Conservation (phyloP, 2,113 vertebrate genomes). For the Microcebus tavaratra region DNA sequence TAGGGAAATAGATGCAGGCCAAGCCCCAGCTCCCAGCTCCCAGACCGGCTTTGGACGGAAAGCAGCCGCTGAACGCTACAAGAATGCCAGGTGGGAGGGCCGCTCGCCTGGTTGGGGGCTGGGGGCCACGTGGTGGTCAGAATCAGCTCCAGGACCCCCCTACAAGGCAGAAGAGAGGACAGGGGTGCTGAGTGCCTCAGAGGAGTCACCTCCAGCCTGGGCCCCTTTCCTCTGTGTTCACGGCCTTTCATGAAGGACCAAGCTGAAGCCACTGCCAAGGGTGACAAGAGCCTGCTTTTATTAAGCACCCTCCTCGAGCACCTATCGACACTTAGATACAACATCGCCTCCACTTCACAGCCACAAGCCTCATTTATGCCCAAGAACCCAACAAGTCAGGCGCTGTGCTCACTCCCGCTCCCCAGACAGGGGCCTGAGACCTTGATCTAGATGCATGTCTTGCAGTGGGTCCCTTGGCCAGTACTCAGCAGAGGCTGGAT, state of each 20-base stretch:
- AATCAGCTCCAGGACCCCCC: too few relatives aligned
- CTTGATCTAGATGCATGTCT: rapidly evolving
- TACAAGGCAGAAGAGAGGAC: neutral
- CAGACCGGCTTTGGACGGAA: neutral
- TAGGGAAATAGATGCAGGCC: neutral
- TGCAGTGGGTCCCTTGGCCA: neutral
- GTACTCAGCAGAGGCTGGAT: neutral
- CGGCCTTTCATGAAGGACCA: neutral
- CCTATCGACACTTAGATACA: neutral
- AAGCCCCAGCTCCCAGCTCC: neutral
- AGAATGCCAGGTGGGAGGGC: neutral
- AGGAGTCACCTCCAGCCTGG: neutral
- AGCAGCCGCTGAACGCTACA: neutral
- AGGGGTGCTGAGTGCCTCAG: rapidly evolving
- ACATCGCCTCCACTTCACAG: neutral
- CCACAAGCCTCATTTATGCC: rapidly evolving
- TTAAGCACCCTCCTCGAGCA: too few relatives aligned
- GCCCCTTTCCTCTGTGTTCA: neutral
- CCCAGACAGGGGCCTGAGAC: neutral
- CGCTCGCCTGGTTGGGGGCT: neutral
- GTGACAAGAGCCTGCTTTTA: rapidly evolving
- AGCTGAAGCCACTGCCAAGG: neutral
- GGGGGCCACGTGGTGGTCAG: too few relatives aligned
- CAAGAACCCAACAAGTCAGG: neutral
- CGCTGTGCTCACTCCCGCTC: neutral